Conservation (phyloP, 2,113 vertebrate species). For the Muntiacus reevesi region DNA sequence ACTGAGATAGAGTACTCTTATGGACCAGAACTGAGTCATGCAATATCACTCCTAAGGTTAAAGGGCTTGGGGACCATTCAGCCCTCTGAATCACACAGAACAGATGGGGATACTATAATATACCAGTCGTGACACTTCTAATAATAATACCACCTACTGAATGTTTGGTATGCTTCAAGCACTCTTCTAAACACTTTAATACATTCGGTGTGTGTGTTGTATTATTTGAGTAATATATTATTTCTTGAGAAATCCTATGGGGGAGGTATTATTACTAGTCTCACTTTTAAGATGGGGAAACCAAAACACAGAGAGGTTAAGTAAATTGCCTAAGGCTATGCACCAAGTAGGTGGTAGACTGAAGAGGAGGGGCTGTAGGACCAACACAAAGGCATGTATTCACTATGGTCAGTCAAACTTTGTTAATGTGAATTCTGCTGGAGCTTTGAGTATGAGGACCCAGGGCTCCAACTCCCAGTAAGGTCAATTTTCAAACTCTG, state of each 20-base stretch:
- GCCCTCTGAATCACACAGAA: not conserved
- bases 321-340: not conserved
- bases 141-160: not conserved
- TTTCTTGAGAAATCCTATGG: not conserved
- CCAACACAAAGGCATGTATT: not conserved
- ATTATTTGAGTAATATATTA: not conserved
- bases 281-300: not conserved
- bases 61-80: not conserved
- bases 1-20: not conserved
- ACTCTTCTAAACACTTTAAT: not conserved
- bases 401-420: not conserved
- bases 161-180: not conserved
- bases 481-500: not conserved
- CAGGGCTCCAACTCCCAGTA: not conserved
- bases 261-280: not conserved
- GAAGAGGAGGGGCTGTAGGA: not conserved
- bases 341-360: not conserved
- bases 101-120: not conserved
- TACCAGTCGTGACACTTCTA: not conserved
- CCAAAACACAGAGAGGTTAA: not conserved
- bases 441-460: not conserved
- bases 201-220: not conserved
- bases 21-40: not conserved
- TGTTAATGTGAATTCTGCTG: not conserved
- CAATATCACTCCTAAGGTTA: not conserved